Conservation (phyloP, 2,797 vertebrate genomes). For the Bradypodion pumilum region DNA sequence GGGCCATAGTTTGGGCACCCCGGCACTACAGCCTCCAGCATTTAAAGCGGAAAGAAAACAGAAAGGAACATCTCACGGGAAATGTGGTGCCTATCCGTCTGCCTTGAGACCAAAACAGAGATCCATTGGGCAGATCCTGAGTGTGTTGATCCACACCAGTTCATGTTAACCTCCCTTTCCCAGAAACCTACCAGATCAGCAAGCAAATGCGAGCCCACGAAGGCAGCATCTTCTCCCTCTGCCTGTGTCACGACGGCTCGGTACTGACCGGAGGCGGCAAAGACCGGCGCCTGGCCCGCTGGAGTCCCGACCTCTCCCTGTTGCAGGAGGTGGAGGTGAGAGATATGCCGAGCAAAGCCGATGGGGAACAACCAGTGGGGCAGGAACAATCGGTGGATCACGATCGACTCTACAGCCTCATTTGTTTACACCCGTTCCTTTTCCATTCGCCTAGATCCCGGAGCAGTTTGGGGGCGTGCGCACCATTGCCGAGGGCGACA, state of each 20-base stretch:
- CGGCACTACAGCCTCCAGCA: no score
- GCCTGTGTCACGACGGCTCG: constrained; percentile 80
- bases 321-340: constrained; percentile 90
- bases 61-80: no score
- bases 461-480: constrained; percentile 88
- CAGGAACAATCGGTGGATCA: no score
- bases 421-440: background rate
- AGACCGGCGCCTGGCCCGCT: constrained; percentile 87
- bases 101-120: background rate
- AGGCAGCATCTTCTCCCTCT: constrained; percentile 90
- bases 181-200: constrained; percentile 91
- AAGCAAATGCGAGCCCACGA: constrained; percentile 89
- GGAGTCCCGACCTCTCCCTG: constrained; percentile 84
- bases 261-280: constrained; percentile 91
- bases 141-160: background rate
- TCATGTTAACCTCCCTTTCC: background rate
- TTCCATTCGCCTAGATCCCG: constrained; percentile 75
- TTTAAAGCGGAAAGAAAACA: no score
- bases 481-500: constrained; percentile 84
- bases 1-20: no score
- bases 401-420: no score
- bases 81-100: no score
- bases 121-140: no score
- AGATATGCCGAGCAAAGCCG: no score
- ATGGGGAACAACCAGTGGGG: no score